These are phyloP conservation scores for Pentamera pediparva DNA, from an alignment of 53 echinoderm and acorn worm genomes.

Conservation along the genomic window DNA sequence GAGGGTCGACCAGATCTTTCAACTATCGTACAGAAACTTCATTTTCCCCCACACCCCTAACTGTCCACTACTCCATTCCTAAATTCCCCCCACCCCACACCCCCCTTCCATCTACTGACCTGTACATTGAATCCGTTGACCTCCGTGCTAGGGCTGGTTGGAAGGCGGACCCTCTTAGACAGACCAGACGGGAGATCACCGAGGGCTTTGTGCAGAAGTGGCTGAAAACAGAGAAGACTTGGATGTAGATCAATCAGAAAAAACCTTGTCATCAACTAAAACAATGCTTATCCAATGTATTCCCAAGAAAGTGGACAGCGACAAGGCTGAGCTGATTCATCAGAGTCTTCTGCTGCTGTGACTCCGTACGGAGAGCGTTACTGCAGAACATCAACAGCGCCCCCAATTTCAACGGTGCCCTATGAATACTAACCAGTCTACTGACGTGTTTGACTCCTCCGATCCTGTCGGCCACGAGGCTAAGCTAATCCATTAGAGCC, in stretches of 20 bases:
- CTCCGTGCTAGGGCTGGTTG: slow-evolving; percentile 77
- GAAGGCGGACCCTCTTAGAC: slow-evolving; percentile 53
- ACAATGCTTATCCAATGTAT: no score
- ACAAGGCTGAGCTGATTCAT: slow-evolving; percentile 64
- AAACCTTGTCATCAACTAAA: no score
- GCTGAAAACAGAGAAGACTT: slow-evolving; percentile 30
- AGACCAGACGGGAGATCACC: slow-evolving; percentile 36
- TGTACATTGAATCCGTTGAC: slow-evolving; percentile 64
- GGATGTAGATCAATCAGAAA: no score
- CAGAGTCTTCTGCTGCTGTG: slow-evolving; percentile 76
- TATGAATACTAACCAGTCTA: slow-evolving; percentile 69
- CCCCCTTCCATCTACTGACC: slow-evolving; percentile 49
- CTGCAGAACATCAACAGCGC: slow-evolving; percentile 76
- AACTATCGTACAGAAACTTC: no score
- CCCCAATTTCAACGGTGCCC: slow-evolving; percentile 84
- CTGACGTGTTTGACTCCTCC: neutral
- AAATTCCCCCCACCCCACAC: no score
- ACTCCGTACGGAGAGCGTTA: slow-evolving; percentile 70
- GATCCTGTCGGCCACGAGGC: slow-evolving; percentile 69
- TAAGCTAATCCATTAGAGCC: slow-evolving; percentile 65
- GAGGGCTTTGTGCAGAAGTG: slow-evolving; percentile 65
- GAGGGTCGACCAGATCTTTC: no score
- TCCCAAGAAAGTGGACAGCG: no score
- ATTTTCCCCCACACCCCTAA: no score
- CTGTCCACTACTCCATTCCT: no score